A percentile compares a stretch with the other conserved stretches of the same genome.
These are phyloP conservation scores for Watsonalla cultraria DNA, from an alignment of 2,888 invertebrate species.

Conservation along the genomic window DNA sequence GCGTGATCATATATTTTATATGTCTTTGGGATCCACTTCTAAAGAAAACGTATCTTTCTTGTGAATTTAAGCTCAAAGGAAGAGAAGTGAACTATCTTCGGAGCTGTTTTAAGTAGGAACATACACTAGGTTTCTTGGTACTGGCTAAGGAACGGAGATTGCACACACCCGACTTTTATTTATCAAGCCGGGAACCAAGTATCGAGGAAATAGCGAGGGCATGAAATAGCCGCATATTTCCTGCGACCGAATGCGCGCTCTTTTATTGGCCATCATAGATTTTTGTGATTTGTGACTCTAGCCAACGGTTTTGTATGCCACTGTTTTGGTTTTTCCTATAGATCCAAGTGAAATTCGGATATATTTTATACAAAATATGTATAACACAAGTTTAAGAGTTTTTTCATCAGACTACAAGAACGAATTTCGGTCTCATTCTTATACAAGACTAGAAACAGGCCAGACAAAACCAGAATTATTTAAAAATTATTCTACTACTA, in stretches of 20 bases:
- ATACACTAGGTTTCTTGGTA: not conserved
- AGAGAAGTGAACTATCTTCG: too few relatives aligned
- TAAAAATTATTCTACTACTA: too few relatives aligned
- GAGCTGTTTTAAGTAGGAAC: not conserved
- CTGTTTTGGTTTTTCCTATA: not conserved
- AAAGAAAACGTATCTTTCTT: too few relatives aligned
- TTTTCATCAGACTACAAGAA: too few relatives aligned
- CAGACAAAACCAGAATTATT: too few relatives aligned
- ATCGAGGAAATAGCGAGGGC: conserved; percentile 2
- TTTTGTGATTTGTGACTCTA: conserved; percentile 2
- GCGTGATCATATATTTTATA: too few relatives aligned
- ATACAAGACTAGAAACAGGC: too few relatives aligned
- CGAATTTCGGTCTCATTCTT: too few relatives aligned
- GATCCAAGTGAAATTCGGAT: not conserved
- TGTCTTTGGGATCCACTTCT: too few relatives aligned
- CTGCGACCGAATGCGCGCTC: conserved; percentile 3
- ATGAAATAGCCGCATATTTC: conserved; percentile 3
- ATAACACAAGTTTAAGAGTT: not conserved
- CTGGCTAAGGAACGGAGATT: not conserved
- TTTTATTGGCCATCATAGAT: conserved; percentile 2
- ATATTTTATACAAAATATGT: not conserved
- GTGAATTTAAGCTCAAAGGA: too few relatives aligned
- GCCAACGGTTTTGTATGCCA: not conserved
- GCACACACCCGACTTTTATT: not conserved
- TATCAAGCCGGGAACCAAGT: not conserved